Evolutionary conservation across 2,888 invertebrate genomes (phyloP).

Genomic region (Leptothorax acervorum): DNA sequence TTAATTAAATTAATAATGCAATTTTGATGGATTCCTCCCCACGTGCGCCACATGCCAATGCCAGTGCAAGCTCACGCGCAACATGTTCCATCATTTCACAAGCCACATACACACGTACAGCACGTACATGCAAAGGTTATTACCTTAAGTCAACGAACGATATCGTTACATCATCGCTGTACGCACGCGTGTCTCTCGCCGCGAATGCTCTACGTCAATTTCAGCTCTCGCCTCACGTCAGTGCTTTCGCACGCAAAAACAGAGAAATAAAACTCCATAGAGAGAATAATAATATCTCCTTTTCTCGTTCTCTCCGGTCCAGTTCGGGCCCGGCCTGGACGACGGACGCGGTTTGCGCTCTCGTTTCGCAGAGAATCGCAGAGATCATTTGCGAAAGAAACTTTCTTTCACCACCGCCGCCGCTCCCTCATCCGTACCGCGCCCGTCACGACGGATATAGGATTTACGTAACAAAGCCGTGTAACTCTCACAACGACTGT

Average conservation of each 20-base stretch:
- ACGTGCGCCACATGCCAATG: not conserved
- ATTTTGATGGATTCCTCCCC: constrained; percentile 30
- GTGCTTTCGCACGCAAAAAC: not conserved
- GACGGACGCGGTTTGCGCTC: not conserved
- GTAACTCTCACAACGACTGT: constrained; percentile 29
- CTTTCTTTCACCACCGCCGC: not conserved
- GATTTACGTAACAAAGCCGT: constrained; percentile 43
- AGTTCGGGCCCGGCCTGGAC: not conserved
- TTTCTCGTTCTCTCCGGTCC: not conserved
- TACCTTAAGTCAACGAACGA: constrained; percentile 43
- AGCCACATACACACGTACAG: not conserved
- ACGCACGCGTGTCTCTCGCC: constrained; percentile 11
- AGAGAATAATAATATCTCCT: constrained; percentile 24
- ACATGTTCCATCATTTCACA: constrained; percentile 20
- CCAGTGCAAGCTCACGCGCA: constrained; percentile 3
- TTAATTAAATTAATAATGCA: constrained; percentile 38
- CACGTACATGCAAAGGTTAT: not conserved
- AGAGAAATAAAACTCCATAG: not conserved
- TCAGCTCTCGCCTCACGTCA: not conserved
- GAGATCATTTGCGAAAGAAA: constrained; percentile 36
- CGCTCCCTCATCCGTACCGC: not conserved
- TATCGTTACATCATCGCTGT: constrained; percentile 34
- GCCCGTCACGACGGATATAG: not conserved
- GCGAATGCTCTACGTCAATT: constrained; percentile 23
- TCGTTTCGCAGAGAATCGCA: constrained; percentile 16